Conservation (phyloP, 2,888 invertebrate genomes). For the Choristoneura rosaceana region DNA sequence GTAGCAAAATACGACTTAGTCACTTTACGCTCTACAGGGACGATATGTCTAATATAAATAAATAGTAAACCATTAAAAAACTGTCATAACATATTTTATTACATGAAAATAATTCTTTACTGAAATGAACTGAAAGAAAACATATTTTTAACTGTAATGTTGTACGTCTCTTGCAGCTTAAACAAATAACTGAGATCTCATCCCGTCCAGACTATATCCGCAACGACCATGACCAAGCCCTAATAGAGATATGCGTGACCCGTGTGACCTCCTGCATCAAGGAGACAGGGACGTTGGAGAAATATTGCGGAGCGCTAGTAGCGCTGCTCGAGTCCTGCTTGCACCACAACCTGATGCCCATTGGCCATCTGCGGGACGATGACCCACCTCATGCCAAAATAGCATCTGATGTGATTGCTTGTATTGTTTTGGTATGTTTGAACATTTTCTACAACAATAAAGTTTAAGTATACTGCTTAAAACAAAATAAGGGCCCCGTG, state of each 20-base stretch:
- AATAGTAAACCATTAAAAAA: too few relatives aligned
- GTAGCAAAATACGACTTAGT: too few relatives aligned
- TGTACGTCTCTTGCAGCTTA: constrained; percentile 78
- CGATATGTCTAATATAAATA: too few relatives aligned
- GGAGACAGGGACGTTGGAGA: constrained; percentile 94
- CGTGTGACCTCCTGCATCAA: constrained; percentile 95
- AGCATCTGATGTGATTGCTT: constrained; percentile 97
- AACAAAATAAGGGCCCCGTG: too few relatives aligned
- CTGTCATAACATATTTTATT: background rate
- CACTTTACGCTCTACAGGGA: too few relatives aligned
- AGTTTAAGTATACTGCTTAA: background rate
- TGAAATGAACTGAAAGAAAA: background rate
- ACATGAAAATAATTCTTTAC: background rate
- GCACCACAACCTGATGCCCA: constrained; percentile 94
- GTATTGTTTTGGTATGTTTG: constrained; percentile 93
- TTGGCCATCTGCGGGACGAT: constrained; percentile 88
- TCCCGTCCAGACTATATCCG: constrained; percentile 93
- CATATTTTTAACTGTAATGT: background rate
- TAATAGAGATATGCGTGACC: constrained; percentile 97
- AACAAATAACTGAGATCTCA: constrained; percentile 92
- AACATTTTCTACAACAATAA: background rate
- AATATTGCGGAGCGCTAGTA: constrained; percentile 93
- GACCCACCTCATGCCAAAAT: constrained; percentile 99
- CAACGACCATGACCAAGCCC: constrained; percentile 96
- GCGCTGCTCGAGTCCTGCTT: constrained; percentile 94